Base-by-base conservation (phyloP, 2,113 vertebrate genomes). In the Oxygymnocypris stewartii region DNA sequence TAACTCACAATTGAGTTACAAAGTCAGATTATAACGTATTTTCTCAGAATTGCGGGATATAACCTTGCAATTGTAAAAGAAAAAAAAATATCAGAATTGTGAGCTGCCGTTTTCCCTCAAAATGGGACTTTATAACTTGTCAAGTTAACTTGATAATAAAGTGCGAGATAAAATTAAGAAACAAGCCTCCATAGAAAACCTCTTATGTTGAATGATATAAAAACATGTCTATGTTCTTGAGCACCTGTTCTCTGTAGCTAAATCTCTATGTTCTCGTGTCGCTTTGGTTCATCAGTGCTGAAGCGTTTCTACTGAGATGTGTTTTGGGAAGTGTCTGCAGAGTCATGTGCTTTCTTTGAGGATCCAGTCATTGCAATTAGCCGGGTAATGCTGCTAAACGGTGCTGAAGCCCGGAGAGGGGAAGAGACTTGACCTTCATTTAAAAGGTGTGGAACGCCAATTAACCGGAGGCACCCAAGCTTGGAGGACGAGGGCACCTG, bases 381-480 rank as follows among this genome's bases (percentile, higher is more conserved):
- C 90, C 85, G 83, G 59, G 44, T 90, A 57, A 82, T 89, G 87
- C 88, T 83, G 82, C 44, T 87, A 89, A 91, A 47, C 89, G 84
- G 73, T 83, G 9, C 73, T 90, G 88, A 91, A 85, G 84, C 59
- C 85, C 87, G 51, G 80, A 84, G 49, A 76, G 87, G 63, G 73
- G 71, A 88, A 76, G 69, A 87, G 54, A 88, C 86, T 89, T 93
- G 91, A 91, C 90, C 89, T 90, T 87, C 88, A 86, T 91, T 90
- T 89, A 79, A 80, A 89, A 93, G 89, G 89, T 91, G 92, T 88
- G 63, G 79, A 76, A 79, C 40, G 80, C 82, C 89, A 91, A 91
- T 93, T 92, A 91, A 85, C 73, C 84, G 20, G 90, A 87, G n/a
- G 88, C 92, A 89, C 79, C 88, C 86, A 89, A 88, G 89, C 87